These are phyloP conservation scores for Ameiurus melas DNA, from an alignment of 2,113 vertebrate species.

Conservation along the genomic window DNA sequence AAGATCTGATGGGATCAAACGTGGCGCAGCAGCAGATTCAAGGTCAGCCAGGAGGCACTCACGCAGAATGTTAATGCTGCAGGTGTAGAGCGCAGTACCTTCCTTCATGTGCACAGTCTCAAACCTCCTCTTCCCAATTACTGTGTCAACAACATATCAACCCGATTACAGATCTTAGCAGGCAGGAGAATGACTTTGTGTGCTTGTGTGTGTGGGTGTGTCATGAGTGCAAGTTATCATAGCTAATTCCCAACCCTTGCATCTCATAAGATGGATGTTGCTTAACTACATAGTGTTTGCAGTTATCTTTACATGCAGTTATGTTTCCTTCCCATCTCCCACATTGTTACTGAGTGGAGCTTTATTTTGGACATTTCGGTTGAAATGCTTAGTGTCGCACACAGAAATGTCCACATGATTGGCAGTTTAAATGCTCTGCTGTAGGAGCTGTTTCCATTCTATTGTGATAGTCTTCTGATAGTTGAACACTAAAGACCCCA, in stretches of 20 bases:
- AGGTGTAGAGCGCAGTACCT: constrained; percentile 13
- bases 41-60: constrained; percentile 54
- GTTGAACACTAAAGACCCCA: neutral
- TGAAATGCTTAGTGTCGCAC: neutral
- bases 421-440: neutral
- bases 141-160: constrained; percentile 31
- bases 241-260: neutral
- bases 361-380: neutral
- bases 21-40: constrained; percentile 41
- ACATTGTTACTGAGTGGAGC: neutral
- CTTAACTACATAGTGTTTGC: neutral
- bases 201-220: neutral
- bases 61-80: constrained; percentile 53
- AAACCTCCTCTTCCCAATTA: constrained; percentile 19
- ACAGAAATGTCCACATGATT: neutral
- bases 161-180: constrained; percentile 18
- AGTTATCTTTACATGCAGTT: constrained; percentile 3
- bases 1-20: constrained; percentile 56
- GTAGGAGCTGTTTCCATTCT: neutral
- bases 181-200: neutral
- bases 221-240: neutral
- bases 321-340: neutral
- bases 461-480: neutral
- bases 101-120: constrained; percentile 28
- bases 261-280: neutral